Evolutionary conservation across 2,113 vertebrate species (phyloP).

Genomic region (Struthidea cinerea): DNA sequence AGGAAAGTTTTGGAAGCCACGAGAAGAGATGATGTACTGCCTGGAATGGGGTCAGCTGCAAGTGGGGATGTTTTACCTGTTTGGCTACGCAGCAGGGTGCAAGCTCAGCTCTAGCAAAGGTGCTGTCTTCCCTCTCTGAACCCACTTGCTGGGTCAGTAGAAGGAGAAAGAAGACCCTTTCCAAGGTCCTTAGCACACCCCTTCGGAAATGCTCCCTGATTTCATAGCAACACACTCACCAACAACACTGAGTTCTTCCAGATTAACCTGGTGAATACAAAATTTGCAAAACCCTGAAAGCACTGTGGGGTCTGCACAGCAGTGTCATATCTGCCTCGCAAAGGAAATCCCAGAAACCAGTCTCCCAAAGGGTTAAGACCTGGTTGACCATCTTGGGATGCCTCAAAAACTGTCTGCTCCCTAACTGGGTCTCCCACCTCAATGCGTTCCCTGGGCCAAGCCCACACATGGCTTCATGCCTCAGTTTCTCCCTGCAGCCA

Average conservation of each 20-base stretch:
- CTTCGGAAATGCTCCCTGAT: background rate
- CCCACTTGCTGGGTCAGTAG: background rate
- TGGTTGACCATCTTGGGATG: background rate
- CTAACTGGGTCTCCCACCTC: background rate
- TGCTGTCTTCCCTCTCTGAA: background rate
- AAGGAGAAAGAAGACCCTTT: background rate
- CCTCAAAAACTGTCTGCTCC: background rate
- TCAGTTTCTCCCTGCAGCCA: background rate
- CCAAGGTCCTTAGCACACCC: background rate
- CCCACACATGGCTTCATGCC: fast-evolving
- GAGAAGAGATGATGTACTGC: background rate
- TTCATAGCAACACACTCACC: background rate
- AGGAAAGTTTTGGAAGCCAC: background rate
- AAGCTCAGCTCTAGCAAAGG: background rate
- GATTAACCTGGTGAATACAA: background rate
- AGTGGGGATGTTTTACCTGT: background rate
- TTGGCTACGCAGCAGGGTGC: background rate
- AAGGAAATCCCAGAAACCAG: background rate
- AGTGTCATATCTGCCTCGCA: background rate
- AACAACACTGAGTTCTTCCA: background rate
- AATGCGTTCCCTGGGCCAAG: background rate
- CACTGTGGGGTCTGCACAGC: background rate
- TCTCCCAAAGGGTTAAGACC: background rate
- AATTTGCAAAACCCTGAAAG: background rate
- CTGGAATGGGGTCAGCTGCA: fast-evolving